A percentile compares a stretch with the other conserved stretches of the same genome.
phyloP scores from a whole-genome alignment of 2,113 vertebrate species.

The Amphiprion ocellaris region DNA sequence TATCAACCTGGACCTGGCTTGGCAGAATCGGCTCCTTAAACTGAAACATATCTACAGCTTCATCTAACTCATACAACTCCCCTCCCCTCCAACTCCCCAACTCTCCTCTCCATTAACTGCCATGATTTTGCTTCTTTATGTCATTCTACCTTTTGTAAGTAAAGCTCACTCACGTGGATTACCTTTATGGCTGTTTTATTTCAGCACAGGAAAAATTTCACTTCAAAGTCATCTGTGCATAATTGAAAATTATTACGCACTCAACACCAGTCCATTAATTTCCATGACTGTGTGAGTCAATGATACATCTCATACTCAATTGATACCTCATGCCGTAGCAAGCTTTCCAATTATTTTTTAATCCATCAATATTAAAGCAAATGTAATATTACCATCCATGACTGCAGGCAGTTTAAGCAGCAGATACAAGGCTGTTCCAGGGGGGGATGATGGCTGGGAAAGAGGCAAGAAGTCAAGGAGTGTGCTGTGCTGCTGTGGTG shows the following conservation, averaged over 20 bases:
- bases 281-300: slow-evolving; percentile 35
- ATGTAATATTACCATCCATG: slow-evolving; percentile 53
- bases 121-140: neutral
- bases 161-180: neutral
- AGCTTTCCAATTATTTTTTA: slow-evolving; percentile 54
- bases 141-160: neutral
- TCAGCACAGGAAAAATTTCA: slow-evolving; percentile 13
- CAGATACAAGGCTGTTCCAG: slow-evolving; percentile 23
- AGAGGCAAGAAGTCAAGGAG: slow-evolving; percentile 57
- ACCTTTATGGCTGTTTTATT: slow-evolving; percentile 12
- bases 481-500: slow-evolving; percentile 47
- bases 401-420: slow-evolving; percentile 46
- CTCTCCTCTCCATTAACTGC: slow-evolving; percentile 5
- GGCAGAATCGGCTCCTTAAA: slow-evolving; percentile 57
- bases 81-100: neutral
- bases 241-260: slow-evolving; percentile 49
- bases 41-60: slow-evolving; percentile 56
- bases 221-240: slow-evolving; percentile 25
- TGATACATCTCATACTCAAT: slow-evolving; percentile 21
- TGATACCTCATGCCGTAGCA: slow-evolving; percentile 42
- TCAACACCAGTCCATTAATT: slow-evolving; percentile 54
- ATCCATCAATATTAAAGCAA: slow-evolving; percentile 53
- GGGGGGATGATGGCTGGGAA: slow-evolving; percentile 21
- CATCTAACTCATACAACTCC: slow-evolving; percentile 37
- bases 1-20: slow-evolving; percentile 65